These are phyloP conservation scores for Toxostoma redivivum DNA, from an alignment of 2,113 vertebrate species.

Conservation along the genomic window DNA sequence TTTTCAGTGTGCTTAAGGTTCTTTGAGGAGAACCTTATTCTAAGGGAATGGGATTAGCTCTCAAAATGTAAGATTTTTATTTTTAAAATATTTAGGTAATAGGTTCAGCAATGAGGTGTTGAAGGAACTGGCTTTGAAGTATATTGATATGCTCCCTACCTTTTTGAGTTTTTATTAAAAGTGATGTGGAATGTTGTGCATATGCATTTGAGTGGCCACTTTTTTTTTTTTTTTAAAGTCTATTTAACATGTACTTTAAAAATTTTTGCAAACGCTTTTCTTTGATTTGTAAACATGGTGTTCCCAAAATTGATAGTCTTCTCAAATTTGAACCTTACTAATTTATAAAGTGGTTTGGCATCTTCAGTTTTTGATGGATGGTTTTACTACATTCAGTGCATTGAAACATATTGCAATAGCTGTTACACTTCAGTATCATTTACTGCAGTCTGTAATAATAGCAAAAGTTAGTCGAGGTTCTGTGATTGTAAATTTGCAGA, in stretches of 20 bases:
- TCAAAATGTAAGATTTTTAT: neutral
- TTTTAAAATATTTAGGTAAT: neutral
- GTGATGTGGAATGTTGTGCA: neutral
- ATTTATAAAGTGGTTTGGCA: neutral
- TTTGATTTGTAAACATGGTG: neutral
- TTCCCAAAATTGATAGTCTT: neutral
- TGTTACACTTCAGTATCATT: neutral
- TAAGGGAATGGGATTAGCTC: neutral
- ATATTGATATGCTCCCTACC: neutral
- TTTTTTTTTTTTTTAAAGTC: neutral
- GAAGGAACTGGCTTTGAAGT: neutral
- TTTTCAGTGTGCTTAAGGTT: conserved; percentile 23
- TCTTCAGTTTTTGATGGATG: neutral
- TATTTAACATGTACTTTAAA: neutral
- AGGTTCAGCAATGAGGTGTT: neutral
- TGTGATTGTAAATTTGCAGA: neutral
- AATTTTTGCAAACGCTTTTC: neutral
- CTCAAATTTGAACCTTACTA: neutral
- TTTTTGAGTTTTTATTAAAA: neutral
- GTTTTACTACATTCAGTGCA: neutral
- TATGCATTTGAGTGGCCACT: neutral
- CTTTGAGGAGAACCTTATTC: neutral
- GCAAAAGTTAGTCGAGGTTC: neutral
- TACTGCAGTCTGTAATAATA: neutral
- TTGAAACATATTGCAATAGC: neutral